Conservation (phyloP, 2,113 vertebrate species). For the Ciconia maguari region DNA sequence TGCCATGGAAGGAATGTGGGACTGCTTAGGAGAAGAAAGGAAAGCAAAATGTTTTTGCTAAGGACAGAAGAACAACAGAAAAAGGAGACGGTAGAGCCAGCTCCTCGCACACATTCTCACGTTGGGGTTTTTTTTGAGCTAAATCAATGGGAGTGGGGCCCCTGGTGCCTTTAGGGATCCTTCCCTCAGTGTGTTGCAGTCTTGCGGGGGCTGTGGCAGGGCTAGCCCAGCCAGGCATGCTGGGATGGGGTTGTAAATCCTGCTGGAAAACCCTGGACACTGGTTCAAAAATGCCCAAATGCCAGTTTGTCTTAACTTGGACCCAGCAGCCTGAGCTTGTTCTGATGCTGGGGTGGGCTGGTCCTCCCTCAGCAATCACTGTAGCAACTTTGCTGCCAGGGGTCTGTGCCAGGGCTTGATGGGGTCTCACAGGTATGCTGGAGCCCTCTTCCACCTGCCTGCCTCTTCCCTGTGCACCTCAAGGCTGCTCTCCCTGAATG, state of each 20-base stretch:
- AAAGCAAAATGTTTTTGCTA: background rate
- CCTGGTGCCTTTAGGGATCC: background rate
- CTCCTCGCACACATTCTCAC: background rate
- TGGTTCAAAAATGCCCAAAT: background rate
- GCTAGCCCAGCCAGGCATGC: background rate
- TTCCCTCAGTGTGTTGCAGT: background rate
- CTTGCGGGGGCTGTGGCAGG: background rate
- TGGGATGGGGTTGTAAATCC: background rate
- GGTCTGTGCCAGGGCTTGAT: background rate
- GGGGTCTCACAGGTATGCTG: background rate
- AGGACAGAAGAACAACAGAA: background rate
- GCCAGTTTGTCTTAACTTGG: background rate
- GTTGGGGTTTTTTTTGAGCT: background rate
- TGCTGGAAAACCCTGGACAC: background rate
- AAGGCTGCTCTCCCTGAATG: background rate
- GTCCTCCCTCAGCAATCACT: background rate
- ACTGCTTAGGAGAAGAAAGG: background rate
- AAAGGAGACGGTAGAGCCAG: background rate
- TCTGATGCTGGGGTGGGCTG: background rate
- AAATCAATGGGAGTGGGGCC: background rate
- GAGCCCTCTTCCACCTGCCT: background rate
- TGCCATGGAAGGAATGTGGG: background rate
- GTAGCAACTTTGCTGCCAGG: background rate
- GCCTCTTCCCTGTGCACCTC: background rate
- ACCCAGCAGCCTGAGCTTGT: too few species aligned